Conservation (phyloP, 2,113 vertebrate genomes). For the Pterocles burchelli region DNA sequence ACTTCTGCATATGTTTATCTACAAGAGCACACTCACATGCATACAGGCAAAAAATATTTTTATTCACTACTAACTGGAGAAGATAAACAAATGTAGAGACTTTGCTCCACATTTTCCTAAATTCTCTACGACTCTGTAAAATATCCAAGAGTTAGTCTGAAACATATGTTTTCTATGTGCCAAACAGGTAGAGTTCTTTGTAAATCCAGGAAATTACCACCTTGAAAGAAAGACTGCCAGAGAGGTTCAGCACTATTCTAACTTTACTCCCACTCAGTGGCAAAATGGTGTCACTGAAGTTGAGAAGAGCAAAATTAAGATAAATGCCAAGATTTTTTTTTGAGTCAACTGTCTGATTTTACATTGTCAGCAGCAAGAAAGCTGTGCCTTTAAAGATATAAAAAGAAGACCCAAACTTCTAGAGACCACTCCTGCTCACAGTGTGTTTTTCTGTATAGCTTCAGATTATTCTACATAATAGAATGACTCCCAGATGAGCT, state of each 20-base stretch:
- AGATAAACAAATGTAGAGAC: background rate
- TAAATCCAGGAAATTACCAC: background rate
- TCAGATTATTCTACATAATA: background rate
- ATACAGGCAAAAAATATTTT: background rate
- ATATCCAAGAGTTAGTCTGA: background rate
- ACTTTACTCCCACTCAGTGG: background rate
- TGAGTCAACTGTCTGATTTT: background rate
- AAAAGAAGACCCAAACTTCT: background rate
- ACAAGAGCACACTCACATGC: background rate
- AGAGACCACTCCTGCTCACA: background rate
- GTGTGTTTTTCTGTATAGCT: background rate
- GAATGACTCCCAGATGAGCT: constrained; percentile 16
- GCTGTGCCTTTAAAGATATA: background rate
- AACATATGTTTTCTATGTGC: background rate
- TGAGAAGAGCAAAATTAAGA: constrained; percentile 6
- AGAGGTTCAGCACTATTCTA: background rate
- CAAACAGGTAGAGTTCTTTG: background rate
- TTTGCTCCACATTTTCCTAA: background rate
- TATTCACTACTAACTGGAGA: background rate
- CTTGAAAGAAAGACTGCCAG: background rate
- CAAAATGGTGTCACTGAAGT: background rate
- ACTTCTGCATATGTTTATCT: background rate
- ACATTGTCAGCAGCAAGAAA: background rate
- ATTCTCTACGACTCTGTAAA: background rate
- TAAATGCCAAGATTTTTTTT: background rate